These are phyloP conservation scores for Mythimna vitellina DNA, from an alignment of 2,888 invertebrate genomes.

Conservation along the genomic window DNA sequence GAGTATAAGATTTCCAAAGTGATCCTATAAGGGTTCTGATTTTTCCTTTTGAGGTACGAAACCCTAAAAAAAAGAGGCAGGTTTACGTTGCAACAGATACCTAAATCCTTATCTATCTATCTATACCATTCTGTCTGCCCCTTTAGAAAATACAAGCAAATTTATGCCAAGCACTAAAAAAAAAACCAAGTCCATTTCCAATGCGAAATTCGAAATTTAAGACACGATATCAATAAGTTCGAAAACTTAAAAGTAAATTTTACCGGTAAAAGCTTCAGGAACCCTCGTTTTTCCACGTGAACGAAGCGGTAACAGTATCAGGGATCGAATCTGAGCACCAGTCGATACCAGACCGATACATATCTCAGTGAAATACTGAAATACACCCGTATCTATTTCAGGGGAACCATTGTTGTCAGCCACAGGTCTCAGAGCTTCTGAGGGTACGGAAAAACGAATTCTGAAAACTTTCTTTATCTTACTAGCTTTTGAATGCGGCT, in stretches of 20 bases:
- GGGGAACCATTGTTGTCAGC: constrained; percentile 51
- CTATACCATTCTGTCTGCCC: too few species aligned
- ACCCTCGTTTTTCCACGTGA: constrained; percentile 45
- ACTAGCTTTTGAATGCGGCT: too few species aligned
- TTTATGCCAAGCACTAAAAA: not conserved
- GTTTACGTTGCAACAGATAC: too few species aligned
- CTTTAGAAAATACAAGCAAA: not conserved
- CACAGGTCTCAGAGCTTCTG: constrained; percentile 33
- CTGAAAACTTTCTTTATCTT: not conserved
- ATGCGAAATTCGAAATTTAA: not conserved
- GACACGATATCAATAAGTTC: not conserved
- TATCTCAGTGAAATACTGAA: constrained; percentile 64
- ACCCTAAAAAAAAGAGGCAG: too few species aligned
- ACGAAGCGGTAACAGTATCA: constrained; percentile 65
- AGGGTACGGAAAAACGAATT: not conserved
- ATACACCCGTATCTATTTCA: constrained; percentile 60
- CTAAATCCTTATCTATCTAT: too few species aligned
- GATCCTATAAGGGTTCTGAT: too few species aligned
- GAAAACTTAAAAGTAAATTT: constrained; percentile 2
- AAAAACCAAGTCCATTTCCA: not conserved
- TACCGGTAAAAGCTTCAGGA: constrained; percentile 10
- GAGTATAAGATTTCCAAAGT: too few species aligned
- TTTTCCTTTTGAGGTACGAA: too few species aligned
- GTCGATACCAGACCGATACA: constrained; percentile 67
- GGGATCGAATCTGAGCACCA: constrained; percentile 61